Evolutionary conservation across 2,888 invertebrate species (phyloP).

Genomic region (Mesodorylaimus sp.): DNA sequence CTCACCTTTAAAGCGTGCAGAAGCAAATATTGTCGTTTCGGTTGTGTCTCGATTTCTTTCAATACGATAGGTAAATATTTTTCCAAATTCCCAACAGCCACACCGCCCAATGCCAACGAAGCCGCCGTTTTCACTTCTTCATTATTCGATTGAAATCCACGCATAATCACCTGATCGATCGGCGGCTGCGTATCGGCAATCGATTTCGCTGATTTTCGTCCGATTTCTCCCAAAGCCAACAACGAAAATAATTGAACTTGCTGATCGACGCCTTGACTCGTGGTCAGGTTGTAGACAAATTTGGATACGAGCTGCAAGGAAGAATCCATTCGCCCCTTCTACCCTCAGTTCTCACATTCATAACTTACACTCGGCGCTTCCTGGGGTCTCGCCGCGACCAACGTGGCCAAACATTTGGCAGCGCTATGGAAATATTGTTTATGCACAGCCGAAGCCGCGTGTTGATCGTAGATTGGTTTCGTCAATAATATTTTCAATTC

Average conservation of each 20-base stretch:
- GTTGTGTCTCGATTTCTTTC: slow-evolving; percentile 75
- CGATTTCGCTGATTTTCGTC: slow-evolving; percentile 33
- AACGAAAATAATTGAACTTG: slow-evolving; percentile 53
- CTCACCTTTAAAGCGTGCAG: slow-evolving; percentile 75
- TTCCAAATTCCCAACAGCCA: slow-evolving; percentile 81
- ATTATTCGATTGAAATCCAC: slow-evolving; percentile 69
- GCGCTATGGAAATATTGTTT: slow-evolving; percentile 69
- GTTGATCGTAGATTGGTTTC: slow-evolving; percentile 46
- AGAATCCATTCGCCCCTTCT: neutral
- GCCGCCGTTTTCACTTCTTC: slow-evolving; percentile 96
- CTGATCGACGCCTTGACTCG: neutral
- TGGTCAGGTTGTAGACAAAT: neutral
- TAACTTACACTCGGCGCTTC: neutral
- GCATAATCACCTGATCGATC: slow-evolving; percentile 41
- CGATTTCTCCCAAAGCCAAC: slow-evolving; percentile 88
- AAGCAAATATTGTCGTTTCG: slow-evolving; percentile 80
- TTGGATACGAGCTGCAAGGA: neutral
- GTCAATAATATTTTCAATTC: slow-evolving; percentile 58
- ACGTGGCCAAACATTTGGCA: slow-evolving; percentile 84
- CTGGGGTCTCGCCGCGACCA: slow-evolving; percentile 44
- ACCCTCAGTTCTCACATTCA: neutral
- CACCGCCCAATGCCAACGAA: slow-evolving; percentile 77
- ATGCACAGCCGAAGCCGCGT: slow-evolving; percentile 28
- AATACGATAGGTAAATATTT: slow-evolving; percentile 83
- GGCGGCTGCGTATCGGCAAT: slow-evolving; percentile 9